Evolutionary conservation across 53 echinoderm and acorn worm genomes (phyloP), one percentile per base, ranked within the genome.

Genomic region (Pentamera pediparva): DNA sequence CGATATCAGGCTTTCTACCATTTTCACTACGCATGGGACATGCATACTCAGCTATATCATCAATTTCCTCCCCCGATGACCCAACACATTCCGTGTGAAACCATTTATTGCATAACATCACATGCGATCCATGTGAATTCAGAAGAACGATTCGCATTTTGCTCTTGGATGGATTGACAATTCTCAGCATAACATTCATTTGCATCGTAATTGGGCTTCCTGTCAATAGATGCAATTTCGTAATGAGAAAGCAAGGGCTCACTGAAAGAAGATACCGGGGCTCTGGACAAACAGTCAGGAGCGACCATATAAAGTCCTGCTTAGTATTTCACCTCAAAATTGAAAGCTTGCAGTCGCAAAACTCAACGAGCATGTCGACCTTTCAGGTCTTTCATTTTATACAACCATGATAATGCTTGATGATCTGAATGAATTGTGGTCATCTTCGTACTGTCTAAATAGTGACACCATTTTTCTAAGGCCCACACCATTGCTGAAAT

Each of bases 401-500:
- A 52, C 11, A 73, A 35, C 74, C 74, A 73, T n/a, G 53, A 73
- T 21, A 73, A 53, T 33, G 74, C 74, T 37, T 32, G 30, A 20
- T 73, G 74, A 27, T 73, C 74, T 6, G 59, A 58, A 29, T 58
- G 30, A 6, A 58, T 29, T 34, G 55, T 53, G 36, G 62, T 65
- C 3, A 53, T 12, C 38, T 65, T 78, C 32, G 30, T 40, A 43
- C 70, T 45, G 17, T 29, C 73, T 21, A 74, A 49, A 32, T 80
- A 80, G 17, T 50, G 35, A 40, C 76, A 30, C 76, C 74, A 84
- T 39, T 70, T 80, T 24, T 69, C 69, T 37, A 65, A n/a, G 10
- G 81, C 81, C 86, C 77, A 81, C 19, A 75, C 76, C 39, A 81
- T 61, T 2, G 72, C 86, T 17, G 75, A 35, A 70, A 76, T 82